Conservation (phyloP, 2,888 invertebrate species). For the Linyphia triangularis region DNA sequence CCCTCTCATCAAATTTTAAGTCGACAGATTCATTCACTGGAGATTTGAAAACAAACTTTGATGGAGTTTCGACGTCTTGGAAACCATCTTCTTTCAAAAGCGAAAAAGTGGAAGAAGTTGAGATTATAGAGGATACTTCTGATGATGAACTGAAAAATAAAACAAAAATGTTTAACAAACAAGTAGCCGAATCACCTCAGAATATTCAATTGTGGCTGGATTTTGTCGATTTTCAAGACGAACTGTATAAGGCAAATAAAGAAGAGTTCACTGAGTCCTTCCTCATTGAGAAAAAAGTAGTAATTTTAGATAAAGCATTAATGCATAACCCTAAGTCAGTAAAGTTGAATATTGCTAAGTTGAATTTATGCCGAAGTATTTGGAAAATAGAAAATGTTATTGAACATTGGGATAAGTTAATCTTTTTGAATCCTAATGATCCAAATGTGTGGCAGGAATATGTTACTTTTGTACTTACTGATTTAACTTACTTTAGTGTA, state of each 20-base stretch:
- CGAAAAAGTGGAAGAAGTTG: not conserved
- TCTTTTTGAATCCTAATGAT: conserved; percentile 80
- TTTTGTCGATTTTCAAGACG: conserved; percentile 81
- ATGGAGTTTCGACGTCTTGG: conserved; percentile 62
- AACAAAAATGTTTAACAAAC: conserved; percentile 78
- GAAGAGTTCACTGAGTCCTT: conserved; percentile 44
- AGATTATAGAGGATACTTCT: not conserved
- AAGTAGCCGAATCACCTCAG: conserved; percentile 79
- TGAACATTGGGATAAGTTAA: conserved; percentile 80
- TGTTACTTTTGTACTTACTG: conserved; percentile 79
- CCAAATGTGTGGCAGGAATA: conserved; percentile 80
- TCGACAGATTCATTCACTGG: not conserved
- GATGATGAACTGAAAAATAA: conserved; percentile 36
- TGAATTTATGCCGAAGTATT: conserved; percentile 79
- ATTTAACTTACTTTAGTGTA: conserved; percentile 79
- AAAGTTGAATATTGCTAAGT: conserved; percentile 79
- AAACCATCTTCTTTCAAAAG: conserved; percentile 20
- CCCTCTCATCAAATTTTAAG: not conserved
- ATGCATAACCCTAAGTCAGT: conserved; percentile 79
- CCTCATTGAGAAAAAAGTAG: conserved; percentile 80
- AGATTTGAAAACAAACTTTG: conserved; percentile 11
- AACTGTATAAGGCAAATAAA: conserved; percentile 60
- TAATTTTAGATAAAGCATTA: conserved; percentile 80
- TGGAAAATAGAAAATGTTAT: conserved; percentile 79
- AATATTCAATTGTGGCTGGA: conserved; percentile 80